Percentiles rank a stretch among this genome's conserved stretches.
Conservation (phyloP, 2,113 vertebrate genomes). For the Thomomys bottae region DNA sequence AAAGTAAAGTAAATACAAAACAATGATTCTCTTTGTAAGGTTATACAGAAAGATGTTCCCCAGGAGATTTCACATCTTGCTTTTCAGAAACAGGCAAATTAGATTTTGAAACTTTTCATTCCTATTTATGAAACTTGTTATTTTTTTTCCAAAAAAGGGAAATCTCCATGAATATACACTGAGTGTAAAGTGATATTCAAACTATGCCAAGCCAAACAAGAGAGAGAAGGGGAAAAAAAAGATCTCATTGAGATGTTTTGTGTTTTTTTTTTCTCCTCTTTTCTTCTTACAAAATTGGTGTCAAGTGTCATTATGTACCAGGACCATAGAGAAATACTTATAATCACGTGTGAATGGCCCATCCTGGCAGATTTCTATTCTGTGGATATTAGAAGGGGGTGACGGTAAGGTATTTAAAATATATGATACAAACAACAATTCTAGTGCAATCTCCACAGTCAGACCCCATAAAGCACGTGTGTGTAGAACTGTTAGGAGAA, state of each 20-base stretch:
- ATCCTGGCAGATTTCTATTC: not conserved
- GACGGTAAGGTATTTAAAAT: too few relatives aligned
- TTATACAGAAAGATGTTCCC: slow-evolving; percentile 61
- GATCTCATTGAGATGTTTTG: not conserved
- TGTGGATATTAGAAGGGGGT: not conserved
- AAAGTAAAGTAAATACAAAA: slow-evolving; percentile 63
- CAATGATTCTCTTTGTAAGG: slow-evolving; percentile 66
- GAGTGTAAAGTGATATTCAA: slow-evolving; percentile 15
- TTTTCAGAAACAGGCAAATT: slow-evolving; percentile 66
- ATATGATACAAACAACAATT: too few relatives aligned
- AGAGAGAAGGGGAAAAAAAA: not conserved
- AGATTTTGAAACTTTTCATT: slow-evolving; percentile 62
- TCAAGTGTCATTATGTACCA: not conserved
- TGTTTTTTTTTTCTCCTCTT: not conserved
- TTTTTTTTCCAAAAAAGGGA: slow-evolving; percentile 30
- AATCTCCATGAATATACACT: slow-evolving; percentile 50
- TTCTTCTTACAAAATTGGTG: not conserved
- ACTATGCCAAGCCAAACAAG: not conserved
- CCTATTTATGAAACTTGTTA: slow-evolving; percentile 53
- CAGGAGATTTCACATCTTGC: slow-evolving; percentile 39
- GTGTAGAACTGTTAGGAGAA: not conserved
- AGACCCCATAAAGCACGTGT: not conserved
- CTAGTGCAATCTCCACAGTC: not conserved
- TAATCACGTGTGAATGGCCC: not conserved
- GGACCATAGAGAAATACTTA: not conserved